Base-by-base conservation (phyloP, 2,888 invertebrate genomes). In the Dryococelus australis region DNA sequence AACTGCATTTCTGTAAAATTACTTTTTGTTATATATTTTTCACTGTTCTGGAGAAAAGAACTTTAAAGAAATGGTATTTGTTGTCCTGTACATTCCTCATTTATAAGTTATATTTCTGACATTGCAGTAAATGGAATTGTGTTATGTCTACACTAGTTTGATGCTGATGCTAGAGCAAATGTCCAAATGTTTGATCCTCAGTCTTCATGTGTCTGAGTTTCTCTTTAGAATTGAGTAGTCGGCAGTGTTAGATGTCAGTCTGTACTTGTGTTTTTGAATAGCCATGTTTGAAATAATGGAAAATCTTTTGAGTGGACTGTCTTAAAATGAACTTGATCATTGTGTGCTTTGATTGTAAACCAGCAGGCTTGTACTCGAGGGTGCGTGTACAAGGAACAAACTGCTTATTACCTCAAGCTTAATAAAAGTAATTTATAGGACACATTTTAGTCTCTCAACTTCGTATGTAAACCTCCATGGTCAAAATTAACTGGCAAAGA, bases 1-100 rank as follows among this genome's bases (percentile, higher is more conserved):
- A 35, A 47, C 47, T 47, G 16, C 16, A 47, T 47, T 47, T 47
- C 8, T 47, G 47, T 13, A 13, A 16, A 47, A 47, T 47, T 47
- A 1, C 8, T 16, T 47, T 65, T 65, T n/a, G n/a, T 65, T 65
- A n/a, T 65, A 10, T 20, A 20, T 51, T 20, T 51, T n/a, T n/a
- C 0, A 65, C 65, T 24, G 16, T 20, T n/a, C n/a, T 16, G 20
- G 65, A 9, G 0, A 0, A 24, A 65, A 84, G n/a, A 13, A 9
- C 12, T 43, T 35, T n/a, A 43, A 28, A 85, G n/a, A 85, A 27
- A 28, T 43, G 20, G 43, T 85, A 28, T 27, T 85, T 85, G 24
- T 85, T 20, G 16, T 43, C 43, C 13, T 85, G 26, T 13, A 43
- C 43, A 53, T 85, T 85, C 65, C 92, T 92, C 89, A 90, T 88